Evolutionary conservation across 2,113 vertebrate genomes (phyloP).

Genomic region (Polyodon spathula): DNA sequence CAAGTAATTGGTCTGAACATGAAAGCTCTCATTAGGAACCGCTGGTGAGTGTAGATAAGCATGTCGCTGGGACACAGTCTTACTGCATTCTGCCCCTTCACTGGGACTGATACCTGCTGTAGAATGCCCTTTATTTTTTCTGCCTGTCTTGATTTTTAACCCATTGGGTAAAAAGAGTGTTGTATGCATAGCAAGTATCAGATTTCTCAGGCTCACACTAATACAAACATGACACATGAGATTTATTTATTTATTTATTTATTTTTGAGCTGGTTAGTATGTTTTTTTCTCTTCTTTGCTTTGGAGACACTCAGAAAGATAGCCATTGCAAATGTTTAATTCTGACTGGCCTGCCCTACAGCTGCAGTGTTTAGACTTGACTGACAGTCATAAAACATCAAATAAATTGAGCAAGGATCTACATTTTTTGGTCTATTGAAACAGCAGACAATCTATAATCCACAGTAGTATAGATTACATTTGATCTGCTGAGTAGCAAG

Average conservation of each 20-base stretch:
- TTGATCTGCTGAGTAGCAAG: no score
- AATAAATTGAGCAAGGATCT: no score
- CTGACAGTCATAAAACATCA: background rate
- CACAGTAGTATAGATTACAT: no score
- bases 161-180: conserved; percentile 24
- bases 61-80: background rate
- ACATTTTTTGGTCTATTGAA: no score
- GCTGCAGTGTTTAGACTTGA: background rate
- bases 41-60: conserved; percentile 50
- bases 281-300: no score
- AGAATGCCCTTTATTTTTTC: conserved; percentile 29
- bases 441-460: no score
- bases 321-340: background rate
- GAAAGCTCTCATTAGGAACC: conserved; percentile 52
- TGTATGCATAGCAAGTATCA: conserved; percentile 26
- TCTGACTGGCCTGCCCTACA: background rate
- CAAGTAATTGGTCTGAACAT: conserved; percentile 58
- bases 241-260: no score
- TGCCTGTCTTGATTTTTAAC: conserved; percentile 15
- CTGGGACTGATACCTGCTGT: conserved; percentile 16
- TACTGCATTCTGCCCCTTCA: conserved; percentile 12
- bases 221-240: conserved; percentile 23
- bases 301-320: background rate
- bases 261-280: conserved; percentile 14
- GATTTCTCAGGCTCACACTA: conserved; percentile 26